Evolutionary conservation across 2,888 invertebrate genomes (phyloP).

Genomic region (Drosophila ustulata): DNA sequence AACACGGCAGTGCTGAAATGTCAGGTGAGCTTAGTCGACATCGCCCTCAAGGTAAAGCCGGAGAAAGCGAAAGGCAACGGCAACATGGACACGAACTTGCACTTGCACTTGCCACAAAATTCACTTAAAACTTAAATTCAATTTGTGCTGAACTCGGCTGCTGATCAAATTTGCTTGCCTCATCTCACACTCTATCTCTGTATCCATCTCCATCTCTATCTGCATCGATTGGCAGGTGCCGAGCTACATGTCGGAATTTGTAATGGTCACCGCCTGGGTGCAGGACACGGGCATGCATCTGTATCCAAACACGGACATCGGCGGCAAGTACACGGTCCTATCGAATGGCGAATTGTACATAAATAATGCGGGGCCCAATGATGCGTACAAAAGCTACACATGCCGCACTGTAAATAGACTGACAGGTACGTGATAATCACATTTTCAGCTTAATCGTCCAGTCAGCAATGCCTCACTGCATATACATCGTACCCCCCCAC

Average conservation of each 20-base stretch:
- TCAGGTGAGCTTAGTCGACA: constrained; percentile 85
- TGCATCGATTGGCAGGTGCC: constrained; percentile 87
- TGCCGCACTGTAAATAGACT: constrained; percentile 93
- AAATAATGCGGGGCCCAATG: constrained; percentile 91
- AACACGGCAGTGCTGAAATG: constrained; percentile 96
- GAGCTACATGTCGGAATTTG: constrained; percentile 94
- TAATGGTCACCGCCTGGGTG: constrained; percentile 95
- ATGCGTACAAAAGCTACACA: constrained; percentile 92
- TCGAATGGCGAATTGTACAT: constrained; percentile 94
- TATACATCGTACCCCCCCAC: neutral
- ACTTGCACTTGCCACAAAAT: constrained; percentile 49
- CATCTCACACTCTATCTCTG: neutral
- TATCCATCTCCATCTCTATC: neutral
- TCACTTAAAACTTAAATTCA: constrained; percentile 59
- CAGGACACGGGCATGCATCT: constrained; percentile 93
- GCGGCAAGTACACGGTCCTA: constrained; percentile 91
- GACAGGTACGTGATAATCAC: constrained; percentile 86
- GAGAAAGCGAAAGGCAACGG: constrained; percentile 6
- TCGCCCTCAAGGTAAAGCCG: neutral
- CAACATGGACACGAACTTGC: neutral
- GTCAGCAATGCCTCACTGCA: constrained; percentile 70
- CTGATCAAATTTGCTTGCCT: constrained; percentile 54
- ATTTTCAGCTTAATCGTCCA: constrained; percentile 79
- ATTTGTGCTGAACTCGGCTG: constrained; percentile 39
- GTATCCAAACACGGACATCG: constrained; percentile 91